Percentiles rank a stretch among this genome's conserved stretches.
These are phyloP conservation scores for Zaprionus africanus DNA, from an alignment of 1,140 invertebrate genomes.

Conservation along the genomic window DNA sequence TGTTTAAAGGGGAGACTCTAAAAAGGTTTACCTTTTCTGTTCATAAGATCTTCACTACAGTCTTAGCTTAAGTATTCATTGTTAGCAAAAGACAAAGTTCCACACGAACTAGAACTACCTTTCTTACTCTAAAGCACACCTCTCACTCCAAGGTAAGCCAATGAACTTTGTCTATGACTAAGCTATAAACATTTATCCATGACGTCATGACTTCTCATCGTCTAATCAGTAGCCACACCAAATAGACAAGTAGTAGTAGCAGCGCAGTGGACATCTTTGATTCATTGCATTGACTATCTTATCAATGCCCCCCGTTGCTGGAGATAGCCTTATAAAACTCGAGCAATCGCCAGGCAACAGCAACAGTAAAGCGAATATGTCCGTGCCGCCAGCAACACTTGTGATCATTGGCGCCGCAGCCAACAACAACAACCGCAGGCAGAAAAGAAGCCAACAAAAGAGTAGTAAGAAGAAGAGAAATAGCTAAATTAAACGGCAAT, in stretches of 20 bases:
- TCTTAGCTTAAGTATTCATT: not conserved
- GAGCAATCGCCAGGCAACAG: slow-evolving; percentile 37
- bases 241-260: not conserved
- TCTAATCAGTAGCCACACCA: not conserved
- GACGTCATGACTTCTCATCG: not conserved
- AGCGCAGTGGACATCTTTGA: slow-evolving; percentile 22
- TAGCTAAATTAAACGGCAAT: not conserved
- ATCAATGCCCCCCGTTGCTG: slow-evolving; percentile 29
- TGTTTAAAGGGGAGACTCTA: too few species aligned
- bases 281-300: slow-evolving; percentile 68
- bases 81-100: not conserved
- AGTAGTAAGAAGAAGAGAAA: slow-evolving; percentile 12
- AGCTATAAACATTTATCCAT: not conserved
- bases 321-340: slow-evolving; percentile 60
- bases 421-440: slow-evolving; percentile 10
- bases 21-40: too few species aligned
- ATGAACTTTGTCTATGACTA: not conserved
- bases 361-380: slow-evolving; percentile 60
- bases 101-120: not conserved
- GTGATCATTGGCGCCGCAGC: slow-evolving; percentile 57
- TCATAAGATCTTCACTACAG: not conserved
- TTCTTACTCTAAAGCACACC: not conserved
- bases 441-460: slow-evolving; percentile 11
- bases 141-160: not conserved
- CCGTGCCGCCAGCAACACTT: slow-evolving; percentile 58